A percentile compares a stretch with the other conserved stretches of the same genome.
These are phyloP conservation scores for Oasisia sp. DNA, from an alignment of 2,888 invertebrate species.

Conservation along the genomic window DNA sequence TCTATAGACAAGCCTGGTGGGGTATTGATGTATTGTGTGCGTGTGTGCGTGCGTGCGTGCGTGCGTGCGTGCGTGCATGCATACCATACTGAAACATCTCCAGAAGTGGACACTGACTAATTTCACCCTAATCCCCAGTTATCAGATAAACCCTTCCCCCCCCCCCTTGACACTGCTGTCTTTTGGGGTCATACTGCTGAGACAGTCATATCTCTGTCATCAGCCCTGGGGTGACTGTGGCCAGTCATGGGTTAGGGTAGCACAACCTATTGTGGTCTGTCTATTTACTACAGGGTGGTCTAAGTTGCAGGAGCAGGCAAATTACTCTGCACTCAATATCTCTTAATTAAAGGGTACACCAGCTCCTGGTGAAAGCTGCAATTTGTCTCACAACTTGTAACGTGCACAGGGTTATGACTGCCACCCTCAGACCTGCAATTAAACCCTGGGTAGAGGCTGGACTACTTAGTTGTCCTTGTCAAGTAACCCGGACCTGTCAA, in stretches of 20 bases:
- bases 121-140: not conserved
- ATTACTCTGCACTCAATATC: conserved; percentile 10
- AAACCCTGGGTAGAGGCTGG: not conserved
- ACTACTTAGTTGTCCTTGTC: not conserved
- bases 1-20: too few species aligned
- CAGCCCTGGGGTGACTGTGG: not conserved
- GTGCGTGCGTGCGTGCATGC: not conserved
- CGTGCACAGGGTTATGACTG: not conserved
- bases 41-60: not conserved
- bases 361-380: not conserved
- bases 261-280: not conserved
- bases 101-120: not conserved
- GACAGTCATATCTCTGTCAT: not conserved
- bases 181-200: not conserved
- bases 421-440: not conserved
- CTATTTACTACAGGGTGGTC: conserved; percentile 1
- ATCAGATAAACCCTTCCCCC: not conserved
- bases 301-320: not conserved
- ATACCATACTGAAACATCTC: not conserved
- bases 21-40: not conserved
- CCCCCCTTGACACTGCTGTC: not conserved
- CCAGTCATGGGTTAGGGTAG: not conserved
- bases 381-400: not conserved
- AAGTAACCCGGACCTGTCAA: not conserved
- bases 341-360: not conserved